Conservation (phyloP, 2,797 vertebrate species). For the Ctenopoma kingsleyae region DNA sequence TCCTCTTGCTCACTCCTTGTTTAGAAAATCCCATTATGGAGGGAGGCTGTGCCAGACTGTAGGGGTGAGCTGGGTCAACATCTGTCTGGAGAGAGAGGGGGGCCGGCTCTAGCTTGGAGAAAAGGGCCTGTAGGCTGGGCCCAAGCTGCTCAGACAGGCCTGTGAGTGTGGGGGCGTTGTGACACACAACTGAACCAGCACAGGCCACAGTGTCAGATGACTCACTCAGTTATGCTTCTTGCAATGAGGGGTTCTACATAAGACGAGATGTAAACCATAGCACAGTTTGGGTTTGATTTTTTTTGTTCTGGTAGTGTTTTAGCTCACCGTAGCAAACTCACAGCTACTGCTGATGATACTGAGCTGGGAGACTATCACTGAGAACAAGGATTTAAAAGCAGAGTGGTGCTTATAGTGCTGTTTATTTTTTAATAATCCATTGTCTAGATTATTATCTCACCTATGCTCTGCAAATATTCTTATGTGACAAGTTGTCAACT, state of each 20-base stretch:
- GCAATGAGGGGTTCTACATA: slow-evolving; percentile 49
- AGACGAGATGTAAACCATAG: slow-evolving; percentile 50
- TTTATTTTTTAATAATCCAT: slow-evolving; percentile 57
- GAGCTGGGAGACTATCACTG: slow-evolving; percentile 3
- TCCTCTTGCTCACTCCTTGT: slow-evolving; percentile 78
- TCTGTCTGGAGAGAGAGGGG: slow-evolving; percentile 78
- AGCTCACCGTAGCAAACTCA: slow-evolving; percentile 27
- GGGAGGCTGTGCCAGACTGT: slow-evolving; percentile 78
- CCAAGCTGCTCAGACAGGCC: slow-evolving; percentile 71
- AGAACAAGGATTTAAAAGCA: slow-evolving; percentile 15
- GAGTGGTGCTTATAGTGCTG: slow-evolving; percentile 16
- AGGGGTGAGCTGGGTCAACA: slow-evolving; percentile 82
- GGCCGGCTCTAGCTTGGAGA: slow-evolving; percentile 50
- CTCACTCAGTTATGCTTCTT: slow-evolving; percentile 67
- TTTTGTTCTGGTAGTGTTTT: slow-evolving; percentile 41
- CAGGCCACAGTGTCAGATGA: slow-evolving; percentile 76
- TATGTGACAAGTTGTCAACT: slow-evolving; percentile 75
- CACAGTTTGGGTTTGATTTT: slow-evolving; percentile 30
- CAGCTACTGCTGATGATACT: slow-evolving; percentile 33
- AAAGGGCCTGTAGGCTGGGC: slow-evolving; percentile 59
- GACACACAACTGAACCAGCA: slow-evolving; percentile 76
- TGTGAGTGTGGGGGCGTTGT: slow-evolving; percentile 68
- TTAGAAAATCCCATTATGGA: slow-evolving; percentile 84
- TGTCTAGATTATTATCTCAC: slow-evolving; percentile 71
- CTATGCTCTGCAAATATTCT: slow-evolving; percentile 71